Percentiles rank a stretch among this genome's conserved stretches.
Conservation (phyloP, 2,113 vertebrate species). For the Erpornis zantholeuca region DNA sequence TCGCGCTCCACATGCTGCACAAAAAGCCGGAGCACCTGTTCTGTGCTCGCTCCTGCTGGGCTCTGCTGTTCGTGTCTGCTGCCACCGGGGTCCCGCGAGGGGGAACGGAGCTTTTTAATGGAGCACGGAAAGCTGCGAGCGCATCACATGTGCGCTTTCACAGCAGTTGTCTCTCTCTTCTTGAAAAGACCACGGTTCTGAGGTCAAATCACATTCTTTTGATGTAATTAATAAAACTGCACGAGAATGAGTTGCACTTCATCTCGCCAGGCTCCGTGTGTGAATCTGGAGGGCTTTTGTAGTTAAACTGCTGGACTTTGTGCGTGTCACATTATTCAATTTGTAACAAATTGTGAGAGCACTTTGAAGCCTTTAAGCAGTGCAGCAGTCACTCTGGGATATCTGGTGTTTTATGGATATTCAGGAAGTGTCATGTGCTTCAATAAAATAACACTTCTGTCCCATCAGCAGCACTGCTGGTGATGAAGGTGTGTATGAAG, state of each 20-base stretch:
- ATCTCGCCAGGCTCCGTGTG: background rate
- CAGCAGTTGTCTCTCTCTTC: conserved; percentile 44
- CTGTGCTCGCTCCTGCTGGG: conserved; percentile 66
- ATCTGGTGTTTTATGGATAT: background rate
- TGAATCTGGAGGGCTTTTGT: background rate
- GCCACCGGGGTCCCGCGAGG: conserved; percentile 45
- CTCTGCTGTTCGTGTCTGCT: conserved; percentile 57
- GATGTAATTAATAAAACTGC: conserved; percentile 17
- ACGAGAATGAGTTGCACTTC: background rate
- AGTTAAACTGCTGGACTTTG: background rate
- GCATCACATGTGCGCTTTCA: conserved; percentile 47
- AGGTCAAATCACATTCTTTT: conserved; percentile 34
- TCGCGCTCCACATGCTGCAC: background rate
- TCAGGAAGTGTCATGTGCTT: background rate
- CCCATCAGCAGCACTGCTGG: background rate
- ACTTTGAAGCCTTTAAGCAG: background rate
- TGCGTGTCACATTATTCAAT: background rate
- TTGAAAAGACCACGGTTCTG: conserved; percentile 6
- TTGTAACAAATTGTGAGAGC: background rate
- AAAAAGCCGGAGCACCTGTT: conserved; percentile 63
- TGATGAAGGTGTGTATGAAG: background rate
- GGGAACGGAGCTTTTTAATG: conserved; percentile 40
- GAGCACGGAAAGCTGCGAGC: conserved; percentile 59
- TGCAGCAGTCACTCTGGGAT: background rate
- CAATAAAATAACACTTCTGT: background rate